A percentile compares a stretch with the other conserved stretches of the same genome.
These are phyloP conservation scores for Papilio gigon DNA, from an alignment of 2,888 invertebrate genomes.

Conservation along the genomic window DNA sequence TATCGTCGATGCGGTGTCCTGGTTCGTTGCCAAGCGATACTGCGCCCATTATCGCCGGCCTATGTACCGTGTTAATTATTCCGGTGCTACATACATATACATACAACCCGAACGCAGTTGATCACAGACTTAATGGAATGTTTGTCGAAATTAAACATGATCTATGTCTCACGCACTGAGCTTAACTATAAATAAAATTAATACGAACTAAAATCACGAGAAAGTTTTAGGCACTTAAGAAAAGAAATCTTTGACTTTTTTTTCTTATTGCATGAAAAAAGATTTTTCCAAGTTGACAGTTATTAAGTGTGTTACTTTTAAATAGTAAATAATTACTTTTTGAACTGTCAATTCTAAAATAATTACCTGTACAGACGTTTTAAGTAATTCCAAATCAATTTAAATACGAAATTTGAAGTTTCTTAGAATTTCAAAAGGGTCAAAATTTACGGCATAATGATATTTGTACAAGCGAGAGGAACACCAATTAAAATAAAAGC, in stretches of 20 bases:
- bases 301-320: too few species aligned
- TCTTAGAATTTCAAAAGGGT: too few species aligned
- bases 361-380: too few species aligned
- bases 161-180: conserved; percentile 1
- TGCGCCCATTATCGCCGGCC: conserved; percentile 31
- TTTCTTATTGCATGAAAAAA: background rate
- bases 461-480: background rate
- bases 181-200: background rate
- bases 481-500: conserved; percentile 13
- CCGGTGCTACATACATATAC: conserved; percentile 14
- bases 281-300: too few species aligned
- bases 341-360: too few species aligned
- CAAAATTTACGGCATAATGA: background rate
- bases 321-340: too few species aligned
- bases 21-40: conserved; percentile 38
- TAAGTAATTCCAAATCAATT: too few species aligned
- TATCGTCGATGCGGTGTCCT: conserved; percentile 10
- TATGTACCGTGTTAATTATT: conserved; percentile 38
- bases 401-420: too few species aligned
- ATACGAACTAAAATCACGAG: background rate
- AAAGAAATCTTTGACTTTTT: background rate
- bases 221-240: background rate
- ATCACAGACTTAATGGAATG: conserved; percentile 35
- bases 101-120: conserved; percentile 3
- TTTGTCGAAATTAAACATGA: conserved; percentile 30